Evolutionary conservation across 2,888 invertebrate species (phyloP).

Genomic region (Oscheius sp.): DNA sequence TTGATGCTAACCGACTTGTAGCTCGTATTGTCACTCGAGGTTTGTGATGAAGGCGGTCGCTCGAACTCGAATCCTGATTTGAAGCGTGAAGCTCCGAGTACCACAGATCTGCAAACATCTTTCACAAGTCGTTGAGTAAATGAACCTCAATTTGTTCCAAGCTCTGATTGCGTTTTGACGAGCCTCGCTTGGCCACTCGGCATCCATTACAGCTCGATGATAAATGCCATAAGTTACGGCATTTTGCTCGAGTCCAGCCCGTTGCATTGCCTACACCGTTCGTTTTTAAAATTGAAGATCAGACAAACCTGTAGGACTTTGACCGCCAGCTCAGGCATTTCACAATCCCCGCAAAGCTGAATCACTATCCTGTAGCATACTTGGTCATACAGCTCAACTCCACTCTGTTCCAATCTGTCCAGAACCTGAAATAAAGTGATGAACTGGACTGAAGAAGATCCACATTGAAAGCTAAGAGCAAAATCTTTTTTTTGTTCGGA

Average conservation of each 20-base stretch:
- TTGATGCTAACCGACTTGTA: slow-evolving; percentile 21
- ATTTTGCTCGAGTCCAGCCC: slow-evolving; percentile 92
- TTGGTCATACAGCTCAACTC: slow-evolving; percentile 68
- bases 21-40: slow-evolving; percentile 6
- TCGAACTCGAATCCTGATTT: slow-evolving; percentile 29
- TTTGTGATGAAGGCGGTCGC: slow-evolving; percentile 1
- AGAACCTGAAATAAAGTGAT: slow-evolving; percentile 77
- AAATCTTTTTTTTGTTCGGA: slow-evolving; percentile 82
- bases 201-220: slow-evolving; percentile 80
- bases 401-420: slow-evolving; percentile 85
- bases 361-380: slow-evolving; percentile 97
- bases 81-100: slow-evolving; percentile 28
- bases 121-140: background rate
- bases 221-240: slow-evolving; percentile 95
- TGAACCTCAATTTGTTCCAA: slow-evolving; percentile 57
- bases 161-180: slow-evolving; percentile 56
- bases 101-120: slow-evolving; percentile 1
- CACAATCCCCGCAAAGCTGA: slow-evolving; percentile 92
- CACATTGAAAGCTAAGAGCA: slow-evolving; percentile 76
- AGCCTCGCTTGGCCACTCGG: slow-evolving; percentile 64
- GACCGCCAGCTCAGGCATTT: slow-evolving; percentile 92
- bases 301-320: slow-evolving; percentile 77
- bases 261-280: slow-evolving; percentile 82
- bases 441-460: background rate
- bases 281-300: background rate